Conservation (phyloP, 2,797 vertebrate species). For the Cygnus olor region DNA sequence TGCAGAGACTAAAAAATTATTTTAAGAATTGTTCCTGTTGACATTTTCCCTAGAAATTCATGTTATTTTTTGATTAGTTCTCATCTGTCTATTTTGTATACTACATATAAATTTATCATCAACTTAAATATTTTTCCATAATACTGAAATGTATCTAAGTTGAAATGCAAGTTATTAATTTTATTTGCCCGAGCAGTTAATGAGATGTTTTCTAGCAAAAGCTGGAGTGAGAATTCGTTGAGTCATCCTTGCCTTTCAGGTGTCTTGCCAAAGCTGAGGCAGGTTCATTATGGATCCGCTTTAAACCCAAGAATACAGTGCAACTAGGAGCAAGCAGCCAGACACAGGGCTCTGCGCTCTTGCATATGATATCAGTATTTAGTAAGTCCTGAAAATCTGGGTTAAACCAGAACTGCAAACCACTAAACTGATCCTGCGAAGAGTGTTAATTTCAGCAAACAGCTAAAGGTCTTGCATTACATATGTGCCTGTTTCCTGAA, state of each 20-base stretch:
- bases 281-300: not conserved
- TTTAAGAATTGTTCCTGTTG: slow-evolving; percentile 10
- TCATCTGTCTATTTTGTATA: not conserved
- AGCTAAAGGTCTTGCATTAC: not conserved
- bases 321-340: not conserved
- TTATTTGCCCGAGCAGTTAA: not conserved
- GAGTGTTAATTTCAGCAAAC: not conserved
- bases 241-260: not conserved
- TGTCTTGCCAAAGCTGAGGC: not conserved
- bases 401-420: not conserved
- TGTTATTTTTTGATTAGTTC: not conserved
- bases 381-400: not conserved
- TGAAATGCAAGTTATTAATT: not conserved
- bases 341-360: not conserved
- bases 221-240: not conserved
- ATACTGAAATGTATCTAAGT: not conserved
- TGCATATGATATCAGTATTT: not conserved
- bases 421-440: not conserved
- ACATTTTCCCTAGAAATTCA: slow-evolving; percentile 5
- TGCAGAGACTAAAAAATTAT: not conserved
- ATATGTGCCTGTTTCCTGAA: not conserved
- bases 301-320: not conserved
- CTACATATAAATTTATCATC: not conserved
- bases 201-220: not conserved
- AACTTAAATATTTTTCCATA: not conserved